phyloP scores from a whole-genome alignment of 2,888 invertebrate species.

The Philopedon plagiatum region DNA sequence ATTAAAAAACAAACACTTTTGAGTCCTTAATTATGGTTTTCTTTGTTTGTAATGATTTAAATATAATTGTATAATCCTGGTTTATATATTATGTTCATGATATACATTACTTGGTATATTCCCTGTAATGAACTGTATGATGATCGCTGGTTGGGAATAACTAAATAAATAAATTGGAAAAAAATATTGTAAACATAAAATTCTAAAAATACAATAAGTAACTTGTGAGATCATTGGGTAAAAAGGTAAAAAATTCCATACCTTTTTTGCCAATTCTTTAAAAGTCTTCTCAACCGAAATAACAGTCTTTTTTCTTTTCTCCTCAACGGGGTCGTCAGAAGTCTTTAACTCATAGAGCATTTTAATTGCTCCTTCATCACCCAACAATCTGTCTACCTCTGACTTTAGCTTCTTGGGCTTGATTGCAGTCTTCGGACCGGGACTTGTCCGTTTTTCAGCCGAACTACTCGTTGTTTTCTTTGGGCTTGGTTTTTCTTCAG shows the following conservation, averaged over 20 bases:
- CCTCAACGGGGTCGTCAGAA: constrained; percentile 63
- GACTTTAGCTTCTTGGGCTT: constrained; percentile 62
- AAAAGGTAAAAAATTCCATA: background rate
- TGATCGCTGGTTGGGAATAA: no score
- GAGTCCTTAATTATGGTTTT: no score
- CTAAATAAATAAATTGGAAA: no score
- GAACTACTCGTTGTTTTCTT: constrained; percentile 44
- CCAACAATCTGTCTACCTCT: constrained; percentile 83
- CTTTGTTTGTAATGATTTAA: no score
- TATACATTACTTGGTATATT: no score
- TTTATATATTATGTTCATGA: no score
- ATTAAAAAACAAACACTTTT: no score
- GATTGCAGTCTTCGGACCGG: constrained; percentile 10
- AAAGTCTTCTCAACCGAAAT: constrained; percentile 62
- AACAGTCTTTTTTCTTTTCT: constrained; percentile 57
- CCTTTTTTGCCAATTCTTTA: constrained; percentile 63
- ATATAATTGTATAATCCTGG: no score
- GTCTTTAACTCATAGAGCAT: constrained; percentile 85
- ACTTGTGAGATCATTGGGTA: background rate
- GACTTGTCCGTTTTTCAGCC: constrained; percentile 37
- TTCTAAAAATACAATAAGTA: no score
- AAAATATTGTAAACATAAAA: no score
- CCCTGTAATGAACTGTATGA: no score
- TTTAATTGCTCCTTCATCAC: constrained; percentile 90
- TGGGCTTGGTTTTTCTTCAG: constrained; percentile 32